Base-by-base conservation (phyloP, 2,888 invertebrate species). In the Harpalus rubripes region DNA sequence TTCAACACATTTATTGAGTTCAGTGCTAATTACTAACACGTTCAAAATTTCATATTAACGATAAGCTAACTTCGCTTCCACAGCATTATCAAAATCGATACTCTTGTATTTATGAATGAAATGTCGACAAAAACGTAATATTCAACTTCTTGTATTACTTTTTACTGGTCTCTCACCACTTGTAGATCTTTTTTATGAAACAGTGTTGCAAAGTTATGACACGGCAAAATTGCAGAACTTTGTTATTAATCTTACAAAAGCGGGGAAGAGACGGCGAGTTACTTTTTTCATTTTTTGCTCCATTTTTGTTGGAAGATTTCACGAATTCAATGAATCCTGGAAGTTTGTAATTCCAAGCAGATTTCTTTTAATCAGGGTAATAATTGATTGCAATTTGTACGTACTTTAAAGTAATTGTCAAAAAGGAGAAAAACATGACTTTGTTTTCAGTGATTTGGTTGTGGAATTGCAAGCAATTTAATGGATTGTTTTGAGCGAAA, bases 201-300 rank as follows among this genome's bases (percentile, higher is more conserved):
- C 44, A 52, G 44, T 52, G 44, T 52, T 52, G 44, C 44, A 52
- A 52, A 52, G 44, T 52, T 52, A 52, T 52, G 44, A 52, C 44
- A 52, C 44, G 44, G 44, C 44, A 52, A 52, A 52, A 52, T 52
- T 52, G 44, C 59, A 59, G 59, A 59, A 59, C 59, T 59, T 59
- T 52, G 44, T 52, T 52, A 52, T 52, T 52, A 52, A 52, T 52
- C 44, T 52, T 52, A 52, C 44, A 52, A 52, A 52, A 52, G 44
- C 44, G 44, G 44, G 6, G 44, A 52, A 2, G 44, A 5, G 44
- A 5, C 10, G 6, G 5, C 32, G 32, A 32, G 32, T 32, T 10
- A 7, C 12, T 52, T 12, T 52, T 52, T 52, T 52, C 8, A 52
- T 52, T 52, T 52, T 52, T 52, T 52, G 44, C 44, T 52, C 12